Base-by-base conservation (phyloP, 2,797 vertebrate species). In the Syngnathus rostellatus region DNA sequence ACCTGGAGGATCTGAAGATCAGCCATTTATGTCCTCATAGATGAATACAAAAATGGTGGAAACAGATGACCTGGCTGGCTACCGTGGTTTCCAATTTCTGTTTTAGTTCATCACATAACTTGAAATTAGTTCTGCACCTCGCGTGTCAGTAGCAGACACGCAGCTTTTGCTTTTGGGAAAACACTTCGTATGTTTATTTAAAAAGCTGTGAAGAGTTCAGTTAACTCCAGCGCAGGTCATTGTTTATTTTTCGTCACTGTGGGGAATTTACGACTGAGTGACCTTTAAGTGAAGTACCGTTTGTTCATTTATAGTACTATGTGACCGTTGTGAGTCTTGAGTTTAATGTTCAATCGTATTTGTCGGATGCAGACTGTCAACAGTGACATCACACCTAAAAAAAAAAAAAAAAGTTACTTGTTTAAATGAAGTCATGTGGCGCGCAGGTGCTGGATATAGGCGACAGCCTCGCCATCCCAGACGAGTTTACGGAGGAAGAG, bases 401-500 rank as follows among this genome's bases (percentile, higher is more conserved):
- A 61, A 21, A 21, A 61, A 25, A 45, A 14, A 21, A 41, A 46
- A 62, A n/a, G n/a, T n/a, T n/a, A n/a, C n/a, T n/a, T n/a, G 55
- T 38, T 6, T 17, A 55, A 3, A 58, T 41, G 19, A 61, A 61
- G 59, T 43, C 10, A 59, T 63, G 14, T 69, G 14, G 67, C 65
- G 8, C 5, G 31, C 73, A 99, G 97, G 93, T 98, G 39, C 88
- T 99, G 85, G 97, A 99, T 82, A 94, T 99, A 61, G 97, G 97
- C 23, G 97, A 99, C 68, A 98, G 96, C 76, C 87, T 98, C 43
- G 87, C 94, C 73, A 94, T 99, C 75, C 97, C 97, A 10, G 97
- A 99, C 83, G 97, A 99, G 68, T 99, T 99, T 82, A 99, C 97
- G 0, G 96, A 98, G 69, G 95, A 99, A 69, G 97, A 99, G 79